Evolutionary conservation across 2,113 vertebrate species (phyloP).

Genomic region (Mormyrus iriodes): DNA sequence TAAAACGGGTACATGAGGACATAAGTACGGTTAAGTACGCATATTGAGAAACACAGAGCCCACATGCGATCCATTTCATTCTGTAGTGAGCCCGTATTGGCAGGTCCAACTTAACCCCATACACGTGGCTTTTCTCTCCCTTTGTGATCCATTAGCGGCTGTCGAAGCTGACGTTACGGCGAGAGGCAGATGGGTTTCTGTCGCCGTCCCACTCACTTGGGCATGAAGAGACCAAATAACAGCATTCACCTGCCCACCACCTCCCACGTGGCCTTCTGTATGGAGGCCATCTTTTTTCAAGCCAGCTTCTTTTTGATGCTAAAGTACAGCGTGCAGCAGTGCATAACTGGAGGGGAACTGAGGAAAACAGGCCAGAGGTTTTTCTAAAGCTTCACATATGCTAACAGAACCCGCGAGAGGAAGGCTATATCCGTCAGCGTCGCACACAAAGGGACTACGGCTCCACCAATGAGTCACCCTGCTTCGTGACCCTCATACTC

Average conservation of each 20-base stretch:
- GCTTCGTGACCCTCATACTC: not conserved
- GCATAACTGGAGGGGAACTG: not conserved
- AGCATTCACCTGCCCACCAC: conserved; percentile 3
- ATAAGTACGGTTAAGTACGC: not conserved
- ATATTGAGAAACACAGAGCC: conserved; percentile 29
- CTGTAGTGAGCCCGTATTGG: conserved; percentile 38
- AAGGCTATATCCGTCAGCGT: not conserved
- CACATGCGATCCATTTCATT: conserved; percentile 33
- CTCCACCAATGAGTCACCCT: not conserved
- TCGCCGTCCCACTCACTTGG: conserved; percentile 20
- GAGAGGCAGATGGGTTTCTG: conserved; percentile 7
- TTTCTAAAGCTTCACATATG: not conserved
- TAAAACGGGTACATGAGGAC: not conserved
- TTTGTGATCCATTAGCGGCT: not conserved
- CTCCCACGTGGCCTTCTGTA: not conserved
- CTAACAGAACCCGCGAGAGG: not conserved
- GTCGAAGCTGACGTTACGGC: conserved; percentile 12
- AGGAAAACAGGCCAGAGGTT: not conserved
- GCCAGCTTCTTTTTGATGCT: not conserved
- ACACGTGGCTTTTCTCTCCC: not conserved
- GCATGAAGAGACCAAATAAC: not conserved
- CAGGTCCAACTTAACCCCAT: conserved; percentile 25
- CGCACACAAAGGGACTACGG: not conserved
- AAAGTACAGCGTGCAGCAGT: not conserved
- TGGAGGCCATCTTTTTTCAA: not conserved